These are phyloP conservation scores for Perodicticus potto DNA, from an alignment of 2,797 vertebrate species.

Conservation along the genomic window DNA sequence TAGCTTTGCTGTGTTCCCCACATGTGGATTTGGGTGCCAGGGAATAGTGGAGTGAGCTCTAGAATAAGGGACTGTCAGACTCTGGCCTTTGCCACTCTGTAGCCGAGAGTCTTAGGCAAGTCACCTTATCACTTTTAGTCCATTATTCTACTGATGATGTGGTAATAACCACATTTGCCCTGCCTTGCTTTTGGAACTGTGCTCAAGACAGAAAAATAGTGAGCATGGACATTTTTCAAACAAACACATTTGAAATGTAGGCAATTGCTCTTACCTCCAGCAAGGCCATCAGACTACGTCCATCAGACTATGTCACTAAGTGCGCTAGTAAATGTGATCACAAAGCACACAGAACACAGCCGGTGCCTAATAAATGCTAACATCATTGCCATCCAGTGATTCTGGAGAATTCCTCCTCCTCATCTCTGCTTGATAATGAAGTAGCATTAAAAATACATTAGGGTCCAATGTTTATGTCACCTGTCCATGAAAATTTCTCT, in stretches of 20 bases:
- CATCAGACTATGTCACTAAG: not conserved
- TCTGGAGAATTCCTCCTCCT: not conserved
- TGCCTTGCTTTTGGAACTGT: not conserved
- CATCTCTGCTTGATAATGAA: not conserved
- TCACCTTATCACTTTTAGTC: not conserved
- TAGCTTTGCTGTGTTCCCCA: not conserved
- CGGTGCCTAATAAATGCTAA: not conserved
- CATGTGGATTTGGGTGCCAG: not conserved
- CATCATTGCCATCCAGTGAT: not conserved
- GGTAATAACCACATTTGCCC: not conserved
- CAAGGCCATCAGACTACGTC: not conserved
- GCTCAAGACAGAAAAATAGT: not conserved
- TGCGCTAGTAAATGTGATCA: not conserved
- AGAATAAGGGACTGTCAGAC: not conserved
- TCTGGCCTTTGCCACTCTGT: not conserved
- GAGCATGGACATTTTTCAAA: not conserved
- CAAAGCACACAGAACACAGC: not conserved
- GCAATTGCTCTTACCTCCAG: not conserved
- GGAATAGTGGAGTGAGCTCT: not conserved
- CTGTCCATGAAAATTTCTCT: not conserved
- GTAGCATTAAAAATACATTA: not conserved
- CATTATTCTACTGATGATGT: not conserved
- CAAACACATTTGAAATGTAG: slow-evolving; percentile 13
- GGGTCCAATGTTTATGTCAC: not conserved
- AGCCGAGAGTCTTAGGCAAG: not conserved